A percentile compares a stretch with the other conserved stretches of the same genome.
These are phyloP conservation scores for Lochmaea crataegi DNA, from an alignment of 2,888 invertebrate species.

Conservation along the genomic window DNA sequence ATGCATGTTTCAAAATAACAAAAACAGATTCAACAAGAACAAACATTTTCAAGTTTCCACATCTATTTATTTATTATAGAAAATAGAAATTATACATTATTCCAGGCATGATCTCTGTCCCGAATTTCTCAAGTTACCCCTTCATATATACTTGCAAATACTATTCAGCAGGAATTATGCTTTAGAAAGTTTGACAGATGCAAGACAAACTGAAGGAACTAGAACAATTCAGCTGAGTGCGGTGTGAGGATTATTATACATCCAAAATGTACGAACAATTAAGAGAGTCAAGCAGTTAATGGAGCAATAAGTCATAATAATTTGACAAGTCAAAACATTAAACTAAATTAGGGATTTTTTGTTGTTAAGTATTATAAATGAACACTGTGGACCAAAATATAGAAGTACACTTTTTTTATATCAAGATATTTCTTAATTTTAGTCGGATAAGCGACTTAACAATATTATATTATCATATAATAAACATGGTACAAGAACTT, in stretches of 20 bases:
- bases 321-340: background rate
- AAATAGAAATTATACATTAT: constrained; percentile 1
- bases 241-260: background rate
- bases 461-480: no score
- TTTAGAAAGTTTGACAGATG: constrained; percentile 6
- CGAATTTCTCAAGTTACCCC: background rate
- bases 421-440: no score
- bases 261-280: background rate
- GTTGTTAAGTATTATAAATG: no score
- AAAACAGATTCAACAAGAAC: no score
- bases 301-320: background rate
- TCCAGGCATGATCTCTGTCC: background rate
- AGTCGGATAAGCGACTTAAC: no score
- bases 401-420: no score
- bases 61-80: no score
- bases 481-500: no score
- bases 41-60: no score
- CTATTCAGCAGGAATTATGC: background rate
- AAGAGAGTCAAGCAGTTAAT: background rate
- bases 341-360: background rate
- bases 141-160: background rate
- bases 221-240: background rate
- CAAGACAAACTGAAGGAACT: background rate
- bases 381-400: no score
- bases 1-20: background rate